Evolutionary conservation across 2,888 invertebrate genomes (phyloP).

Genomic region (Desoria tigrina): DNA sequence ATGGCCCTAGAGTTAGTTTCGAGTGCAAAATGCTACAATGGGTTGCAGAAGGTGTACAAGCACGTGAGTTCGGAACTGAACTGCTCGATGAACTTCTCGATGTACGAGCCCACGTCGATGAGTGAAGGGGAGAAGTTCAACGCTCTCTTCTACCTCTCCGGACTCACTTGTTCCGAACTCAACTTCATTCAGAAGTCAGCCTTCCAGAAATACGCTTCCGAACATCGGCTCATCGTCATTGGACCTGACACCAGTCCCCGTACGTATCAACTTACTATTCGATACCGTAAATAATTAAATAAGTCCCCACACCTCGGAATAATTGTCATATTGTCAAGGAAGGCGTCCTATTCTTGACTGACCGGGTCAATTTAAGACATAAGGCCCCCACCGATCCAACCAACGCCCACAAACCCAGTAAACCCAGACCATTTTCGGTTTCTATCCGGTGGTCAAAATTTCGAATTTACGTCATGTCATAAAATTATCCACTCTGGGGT

Average conservation of each 20-base stretch:
- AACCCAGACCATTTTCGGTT: too few relatives aligned
- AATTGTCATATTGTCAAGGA: too few relatives aligned
- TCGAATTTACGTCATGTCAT: too few relatives aligned
- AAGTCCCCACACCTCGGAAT: neutral
- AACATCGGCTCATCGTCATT: slow-evolving; percentile 82
- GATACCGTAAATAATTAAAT: neutral
- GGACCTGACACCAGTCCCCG: slow-evolving; percentile 94
- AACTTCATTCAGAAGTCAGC: slow-evolving; percentile 95
- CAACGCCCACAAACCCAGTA: too few relatives aligned
- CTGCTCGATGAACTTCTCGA: slow-evolving; percentile 90
- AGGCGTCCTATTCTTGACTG: too few relatives aligned
- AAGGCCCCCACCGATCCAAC: too few relatives aligned
- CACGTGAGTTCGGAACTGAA: slow-evolving; percentile 67
- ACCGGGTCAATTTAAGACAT: too few relatives aligned
- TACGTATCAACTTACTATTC: slow-evolving; percentile 13
- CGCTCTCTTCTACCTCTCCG: slow-evolving; percentile 87
- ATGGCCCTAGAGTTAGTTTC: slow-evolving; percentile 59
- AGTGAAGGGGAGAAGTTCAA: slow-evolving; percentile 65
- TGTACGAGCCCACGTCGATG: slow-evolving; percentile 79
- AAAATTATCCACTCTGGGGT: too few relatives aligned
- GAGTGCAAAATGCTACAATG: slow-evolving; percentile 75
- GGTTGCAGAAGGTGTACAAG: slow-evolving; percentile 76
- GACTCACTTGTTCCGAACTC: slow-evolving; percentile 75
- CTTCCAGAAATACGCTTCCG: slow-evolving; percentile 86
- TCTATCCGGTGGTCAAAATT: too few relatives aligned